Evolutionary conservation across 2,113 vertebrate genomes (phyloP), one percentile per base, ranked within the genome.

Genomic region (Silurus asotus): DNA sequence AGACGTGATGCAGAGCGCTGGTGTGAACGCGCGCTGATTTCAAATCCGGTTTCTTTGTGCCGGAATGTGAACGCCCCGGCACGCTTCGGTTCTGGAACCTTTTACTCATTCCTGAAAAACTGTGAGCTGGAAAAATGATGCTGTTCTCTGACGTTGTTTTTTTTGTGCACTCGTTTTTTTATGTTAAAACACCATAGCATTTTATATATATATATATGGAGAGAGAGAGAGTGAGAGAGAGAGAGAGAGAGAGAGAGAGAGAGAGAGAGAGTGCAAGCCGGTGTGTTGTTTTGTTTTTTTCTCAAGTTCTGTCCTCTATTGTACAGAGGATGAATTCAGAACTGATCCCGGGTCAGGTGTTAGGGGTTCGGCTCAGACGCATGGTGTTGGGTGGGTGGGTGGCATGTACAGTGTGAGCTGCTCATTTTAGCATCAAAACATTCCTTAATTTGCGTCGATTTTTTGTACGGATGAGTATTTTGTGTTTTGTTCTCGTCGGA

Each of bases 401-500:
- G 53, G 37, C n/a, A 69, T 78, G 74, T 84, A 82, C 49, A 85
- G 53, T 84, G 81, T 87, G 69, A 85, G 76, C 84, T 84, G 75
- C 64, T 86, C 28, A 28, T 76, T 49, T 80, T 59, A 84, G 67
- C 70, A 59, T 87, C 76, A 83, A 90, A 87, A 81, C 87, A 89
- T 90, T 90, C 89, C 88, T 76, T 51, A 25, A 48, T 82, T 79
- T 81, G 19, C 70, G 17, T 53, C 8, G 8, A 4, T 20, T 6
- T 74, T 59, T 75, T 55, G 37, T 65, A 56, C 0, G 6, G 56
- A 45, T 82, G 11, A 56, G 19, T 87, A 69, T 72, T 28, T 28
- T 74, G 49, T 70, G 20, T 77, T n/a, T 81, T 53, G 74, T n/a
- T 83, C 79, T 91, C 88, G 86, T 92, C 87, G 90, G 91, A 92